These are phyloP conservation scores for Cacoxenus indagator DNA, from an alignment of 2,888 invertebrate genomes.

Conservation along the genomic window DNA sequence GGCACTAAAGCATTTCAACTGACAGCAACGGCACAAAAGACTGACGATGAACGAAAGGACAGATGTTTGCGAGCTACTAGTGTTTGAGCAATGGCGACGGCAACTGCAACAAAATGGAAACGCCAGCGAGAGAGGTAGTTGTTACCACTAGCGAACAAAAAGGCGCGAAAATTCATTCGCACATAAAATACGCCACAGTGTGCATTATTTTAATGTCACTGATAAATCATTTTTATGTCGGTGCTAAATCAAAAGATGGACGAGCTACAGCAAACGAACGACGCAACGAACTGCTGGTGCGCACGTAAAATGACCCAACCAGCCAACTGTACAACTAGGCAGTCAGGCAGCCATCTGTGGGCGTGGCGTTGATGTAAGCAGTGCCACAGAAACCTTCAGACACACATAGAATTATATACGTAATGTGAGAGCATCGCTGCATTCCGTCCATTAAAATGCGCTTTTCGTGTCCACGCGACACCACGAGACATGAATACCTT, in stretches of 20 bases:
- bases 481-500: too few relatives aligned
- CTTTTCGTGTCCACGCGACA: too few relatives aligned
- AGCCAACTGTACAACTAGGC: neutral
- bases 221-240: constrained; percentile 71
- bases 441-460: too few relatives aligned
- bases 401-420: neutral
- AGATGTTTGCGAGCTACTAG: too few relatives aligned
- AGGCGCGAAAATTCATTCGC: constrained; percentile 70
- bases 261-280: constrained; percentile 41
- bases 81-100: neutral
- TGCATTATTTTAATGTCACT: constrained; percentile 70
- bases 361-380: neutral
- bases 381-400: neutral
- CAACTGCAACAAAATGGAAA: constrained; percentile 16
- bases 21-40: too few relatives aligned
- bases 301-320: constrained; percentile 52
- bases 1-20: too few relatives aligned
- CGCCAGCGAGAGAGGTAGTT: constrained; percentile 18
- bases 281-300: constrained; percentile 44
- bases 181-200: constrained; percentile 71
- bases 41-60: too few relatives aligned
- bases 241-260: constrained; percentile 70
- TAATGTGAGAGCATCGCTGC: too few relatives aligned
- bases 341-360: neutral
- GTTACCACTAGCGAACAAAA: constrained; percentile 48